phyloP scores from a whole-genome alignment of 2,888 invertebrate species.

The Cecidostiba fungosa region DNA sequence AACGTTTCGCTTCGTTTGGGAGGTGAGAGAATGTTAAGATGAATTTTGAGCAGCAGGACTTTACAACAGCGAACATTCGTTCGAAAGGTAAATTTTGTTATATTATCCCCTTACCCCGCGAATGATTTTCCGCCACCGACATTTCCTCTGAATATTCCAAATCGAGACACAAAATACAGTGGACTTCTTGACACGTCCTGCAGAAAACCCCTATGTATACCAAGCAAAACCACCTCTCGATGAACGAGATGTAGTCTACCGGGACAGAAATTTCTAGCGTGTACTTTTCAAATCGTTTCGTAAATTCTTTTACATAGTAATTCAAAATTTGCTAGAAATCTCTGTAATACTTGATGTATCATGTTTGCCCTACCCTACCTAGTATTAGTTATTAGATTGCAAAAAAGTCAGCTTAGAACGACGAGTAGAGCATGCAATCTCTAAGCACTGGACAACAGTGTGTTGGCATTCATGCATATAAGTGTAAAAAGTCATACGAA shows the following conservation, averaged over 20 bases:
- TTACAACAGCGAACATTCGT: constrained; percentile 48
- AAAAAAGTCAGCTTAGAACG: constrained; percentile 37
- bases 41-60: constrained; percentile 37
- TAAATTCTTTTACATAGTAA: neutral
- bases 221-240: constrained; percentile 45
- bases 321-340: constrained; percentile 36
- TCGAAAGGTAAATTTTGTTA: constrained; percentile 61
- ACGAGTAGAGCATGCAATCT: constrained; percentile 40
- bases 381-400: constrained; percentile 5
- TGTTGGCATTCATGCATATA: neutral
- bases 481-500: constrained; percentile 30
- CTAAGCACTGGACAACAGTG: constrained; percentile 34
- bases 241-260: constrained; percentile 50
- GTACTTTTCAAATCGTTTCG: neutral
- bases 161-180: constrained; percentile 56
- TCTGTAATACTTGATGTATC: constrained; percentile 12
- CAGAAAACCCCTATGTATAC: constrained; percentile 9
- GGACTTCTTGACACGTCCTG: constrained; percentile 53
- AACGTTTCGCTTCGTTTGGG: constrained; percentile 26
- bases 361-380: neutral
- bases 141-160: constrained; percentile 34
- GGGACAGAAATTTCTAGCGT: constrained; percentile 48
- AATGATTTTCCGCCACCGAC: constrained; percentile 23
- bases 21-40: constrained; percentile 4
- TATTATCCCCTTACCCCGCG: neutral